Conservation (phyloP, 2,797 vertebrate genomes). For the Ciconia nigra region DNA sequence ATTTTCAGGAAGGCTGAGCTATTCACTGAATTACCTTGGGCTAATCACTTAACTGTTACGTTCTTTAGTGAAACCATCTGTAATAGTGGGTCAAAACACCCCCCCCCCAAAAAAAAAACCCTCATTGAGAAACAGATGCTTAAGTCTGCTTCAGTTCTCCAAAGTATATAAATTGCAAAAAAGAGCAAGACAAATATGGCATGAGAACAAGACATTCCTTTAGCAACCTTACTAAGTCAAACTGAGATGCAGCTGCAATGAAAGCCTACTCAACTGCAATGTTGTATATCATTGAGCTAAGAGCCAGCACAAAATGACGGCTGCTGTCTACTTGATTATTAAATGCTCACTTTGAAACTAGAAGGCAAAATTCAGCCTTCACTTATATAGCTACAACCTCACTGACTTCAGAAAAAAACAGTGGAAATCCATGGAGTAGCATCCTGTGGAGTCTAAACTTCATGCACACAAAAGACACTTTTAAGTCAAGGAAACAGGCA, state of each 20-base stretch:
- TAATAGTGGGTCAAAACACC: neutral
- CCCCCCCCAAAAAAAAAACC: fast-evolving
- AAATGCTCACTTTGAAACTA: neutral
- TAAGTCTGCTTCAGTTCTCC: neutral
- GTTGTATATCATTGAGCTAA: neutral
- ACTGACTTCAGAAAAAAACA: neutral
- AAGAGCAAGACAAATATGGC: neutral
- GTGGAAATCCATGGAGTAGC: neutral
- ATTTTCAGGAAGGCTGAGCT: neutral
- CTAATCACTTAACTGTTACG: neutral
- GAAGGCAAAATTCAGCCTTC: neutral
- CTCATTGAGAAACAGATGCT: neutral
- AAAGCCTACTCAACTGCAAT: neutral
- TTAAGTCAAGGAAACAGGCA: neutral
- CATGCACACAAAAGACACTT: neutral
- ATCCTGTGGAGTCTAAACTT: neutral
- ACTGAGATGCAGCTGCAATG: neutral
- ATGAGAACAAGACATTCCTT: neutral
- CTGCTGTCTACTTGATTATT: neutral
- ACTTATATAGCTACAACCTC: neutral
- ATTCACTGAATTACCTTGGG: neutral
- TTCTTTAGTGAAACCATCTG: neutral
- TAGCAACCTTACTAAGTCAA: neutral
- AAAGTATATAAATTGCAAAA: neutral
- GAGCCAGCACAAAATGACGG: neutral